These are phyloP conservation scores for Chauna torquata DNA, from an alignment of 2,113 vertebrate species.

Conservation along the genomic window DNA sequence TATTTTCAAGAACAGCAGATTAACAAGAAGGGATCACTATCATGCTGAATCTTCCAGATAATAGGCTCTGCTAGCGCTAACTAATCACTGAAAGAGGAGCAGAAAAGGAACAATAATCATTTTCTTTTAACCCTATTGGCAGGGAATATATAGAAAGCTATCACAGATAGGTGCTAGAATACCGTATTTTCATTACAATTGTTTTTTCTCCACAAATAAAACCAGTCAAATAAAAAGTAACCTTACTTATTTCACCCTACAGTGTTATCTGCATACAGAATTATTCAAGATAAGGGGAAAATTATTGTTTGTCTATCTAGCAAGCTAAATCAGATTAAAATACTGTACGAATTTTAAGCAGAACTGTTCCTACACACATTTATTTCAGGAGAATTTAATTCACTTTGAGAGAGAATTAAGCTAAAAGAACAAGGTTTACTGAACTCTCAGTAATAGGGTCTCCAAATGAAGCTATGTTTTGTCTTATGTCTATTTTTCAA, in stretches of 20 bases:
- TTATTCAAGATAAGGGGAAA: conserved; percentile 47
- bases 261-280: not conserved
- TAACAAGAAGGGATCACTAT: conserved; percentile 26
- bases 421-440: not conserved
- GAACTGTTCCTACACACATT: conserved; percentile 52
- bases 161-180: not conserved
- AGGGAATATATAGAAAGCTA: not conserved
- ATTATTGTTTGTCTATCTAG: conserved; percentile 53
- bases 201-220: conserved; percentile 5
- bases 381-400: conserved; percentile 34
- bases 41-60: not conserved
- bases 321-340: conserved; percentile 53
- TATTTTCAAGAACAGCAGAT: conserved; percentile 9
- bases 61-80: not conserved
- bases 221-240: not conserved
- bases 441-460: not conserved
- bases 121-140: not conserved
- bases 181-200: conserved; percentile 14
- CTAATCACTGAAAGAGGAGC: not conserved
- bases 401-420: not conserved
- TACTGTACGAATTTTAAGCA: conserved; percentile 53
- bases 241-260: conserved; percentile 38
- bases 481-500: not conserved
- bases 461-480: not conserved
- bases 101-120: not conserved